Conservation (phyloP, 2,113 vertebrate genomes). For the Anas platyrhynchos region DNA sequence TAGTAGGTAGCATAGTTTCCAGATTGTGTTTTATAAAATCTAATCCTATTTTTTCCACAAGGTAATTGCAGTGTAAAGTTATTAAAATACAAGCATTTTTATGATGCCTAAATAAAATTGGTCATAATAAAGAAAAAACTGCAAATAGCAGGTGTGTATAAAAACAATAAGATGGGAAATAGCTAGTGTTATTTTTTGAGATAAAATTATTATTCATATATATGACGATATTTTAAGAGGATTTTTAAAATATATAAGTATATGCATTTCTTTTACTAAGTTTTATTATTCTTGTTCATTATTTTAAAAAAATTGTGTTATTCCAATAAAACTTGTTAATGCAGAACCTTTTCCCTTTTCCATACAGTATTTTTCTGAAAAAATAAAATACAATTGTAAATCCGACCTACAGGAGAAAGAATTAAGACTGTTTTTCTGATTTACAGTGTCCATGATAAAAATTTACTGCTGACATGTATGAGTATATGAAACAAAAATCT, state of each 20-base stretch:
- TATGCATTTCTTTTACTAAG: slow-evolving; percentile 13
- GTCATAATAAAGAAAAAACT: slow-evolving; percentile 1
- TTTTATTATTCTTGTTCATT: slow-evolving; percentile 12
- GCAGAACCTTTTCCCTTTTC: not conserved
- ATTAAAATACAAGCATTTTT: slow-evolving; percentile 28
- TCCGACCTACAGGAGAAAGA: not conserved
- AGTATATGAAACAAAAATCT: not conserved
- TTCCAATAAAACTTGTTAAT: not conserved
- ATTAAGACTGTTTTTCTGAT: not conserved
- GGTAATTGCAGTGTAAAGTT: slow-evolving; percentile 2
- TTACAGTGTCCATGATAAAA: not conserved
- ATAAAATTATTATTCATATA: slow-evolving; percentile 46
- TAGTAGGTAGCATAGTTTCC: not conserved
- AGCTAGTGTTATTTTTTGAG: not conserved
- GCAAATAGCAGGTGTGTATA: not conserved
- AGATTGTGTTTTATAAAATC: slow-evolving; percentile 5
- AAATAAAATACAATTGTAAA: not conserved
- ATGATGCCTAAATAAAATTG: slow-evolving; percentile 5
- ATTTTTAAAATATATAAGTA: slow-evolving; percentile 18
- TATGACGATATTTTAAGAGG: slow-evolving; percentile 33
- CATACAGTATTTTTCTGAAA: not conserved
- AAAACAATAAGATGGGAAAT: not conserved
- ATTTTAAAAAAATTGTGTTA: slow-evolving; percentile 40
- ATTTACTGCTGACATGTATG: not conserved
- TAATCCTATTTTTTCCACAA: slow-evolving; percentile 27